Evolutionary conservation across 1,140 invertebrate genomes (phyloP).

Genomic region (Ptiloglossa arizonensis): DNA sequence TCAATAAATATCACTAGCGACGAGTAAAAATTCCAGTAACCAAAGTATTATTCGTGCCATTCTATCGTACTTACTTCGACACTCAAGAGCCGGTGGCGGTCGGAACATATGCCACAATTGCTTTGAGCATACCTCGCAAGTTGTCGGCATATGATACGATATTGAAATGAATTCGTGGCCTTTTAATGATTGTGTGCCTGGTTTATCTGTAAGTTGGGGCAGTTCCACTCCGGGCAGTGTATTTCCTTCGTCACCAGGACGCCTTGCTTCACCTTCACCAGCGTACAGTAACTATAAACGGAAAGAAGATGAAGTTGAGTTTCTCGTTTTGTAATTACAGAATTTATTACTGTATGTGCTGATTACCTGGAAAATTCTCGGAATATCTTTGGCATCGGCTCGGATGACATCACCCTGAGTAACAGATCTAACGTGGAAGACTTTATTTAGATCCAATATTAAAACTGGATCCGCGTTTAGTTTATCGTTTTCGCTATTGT

Average conservation of each 20-base stretch:
- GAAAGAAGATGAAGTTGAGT: not conserved
- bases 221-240: conserved; percentile 76
- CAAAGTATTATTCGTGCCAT: not conserved
- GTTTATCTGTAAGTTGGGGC: conserved; percentile 85
- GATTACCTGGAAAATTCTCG: conserved; percentile 96
- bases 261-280: conserved; percentile 95
- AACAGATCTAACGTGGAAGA: conserved; percentile 98
- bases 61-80: conserved; percentile 88
- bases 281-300: conserved; percentile 90
- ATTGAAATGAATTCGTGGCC: conserved; percentile 98
- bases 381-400: conserved; percentile 99
- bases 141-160: conserved; percentile 98
- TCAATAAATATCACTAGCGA: too few species aligned
- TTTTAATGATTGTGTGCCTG: conserved; percentile 92
- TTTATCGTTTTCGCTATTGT: conserved; percentile 97
- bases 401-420: conserved; percentile 99
- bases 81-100: conserved; percentile 97
- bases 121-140: conserved; percentile 98
- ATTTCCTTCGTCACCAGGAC: conserved; percentile 88
- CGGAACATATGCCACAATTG: conserved; percentile 98
- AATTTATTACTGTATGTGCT: not conserved
- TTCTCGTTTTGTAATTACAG: not conserved
- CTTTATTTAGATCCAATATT: conserved; percentile 98
- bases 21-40: too few species aligned
- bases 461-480: conserved; percentile 96